Evolutionary conservation across 2,888 invertebrate species (phyloP), one percentile per base, ranked within the genome.

Genomic region (Elysia crispata): DNA sequence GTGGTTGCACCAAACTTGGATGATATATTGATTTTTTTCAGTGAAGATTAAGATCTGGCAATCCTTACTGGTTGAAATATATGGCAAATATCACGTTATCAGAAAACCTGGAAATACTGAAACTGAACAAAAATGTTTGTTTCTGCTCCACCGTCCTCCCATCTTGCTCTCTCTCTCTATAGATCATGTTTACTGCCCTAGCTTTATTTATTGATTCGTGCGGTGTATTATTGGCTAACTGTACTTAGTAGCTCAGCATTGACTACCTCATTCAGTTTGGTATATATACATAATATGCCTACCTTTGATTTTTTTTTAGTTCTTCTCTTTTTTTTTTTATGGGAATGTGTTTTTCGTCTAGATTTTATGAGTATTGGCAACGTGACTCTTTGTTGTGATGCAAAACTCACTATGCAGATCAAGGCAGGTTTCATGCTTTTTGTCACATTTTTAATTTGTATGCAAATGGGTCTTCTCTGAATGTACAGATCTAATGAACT

Each of bases 231-330:
- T 50, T 23, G n/a, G 49, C 41, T 41, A 41, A 41, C 41, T 11
- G 41, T 41, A n/a, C 54, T 54, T 50, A 54, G 77, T 28, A 41
- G 41, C 20, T 50, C 77, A 49, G 25, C n/a, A 25, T 62, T 30
- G 54, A 20, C 20, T 20, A n/a, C 28, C 28, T 67, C n/a, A 18
- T 67, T 41, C 49, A 18, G 5, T 23, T 41, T 11, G 3, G 3
- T 41, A 41, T n/a, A n/a, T n/a, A 41, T 41, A 6, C 41, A 41
- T 41, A 11, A 3, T 11, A 6, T 6, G 41, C 41, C 11, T 6
- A 41, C 5, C 41, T 41, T 41, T 41, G 41, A 11, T 41, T 41
- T 3, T 41, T 41, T 41, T 41, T 41, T 41, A 11, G 5, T 6
- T 41, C 41, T 41, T 41, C 5, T 41, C 3, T 41, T 3, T 41